These are phyloP conservation scores for Aphis craccivora DNA, from an alignment of 1,140 invertebrate species.

Conservation along the genomic window DNA sequence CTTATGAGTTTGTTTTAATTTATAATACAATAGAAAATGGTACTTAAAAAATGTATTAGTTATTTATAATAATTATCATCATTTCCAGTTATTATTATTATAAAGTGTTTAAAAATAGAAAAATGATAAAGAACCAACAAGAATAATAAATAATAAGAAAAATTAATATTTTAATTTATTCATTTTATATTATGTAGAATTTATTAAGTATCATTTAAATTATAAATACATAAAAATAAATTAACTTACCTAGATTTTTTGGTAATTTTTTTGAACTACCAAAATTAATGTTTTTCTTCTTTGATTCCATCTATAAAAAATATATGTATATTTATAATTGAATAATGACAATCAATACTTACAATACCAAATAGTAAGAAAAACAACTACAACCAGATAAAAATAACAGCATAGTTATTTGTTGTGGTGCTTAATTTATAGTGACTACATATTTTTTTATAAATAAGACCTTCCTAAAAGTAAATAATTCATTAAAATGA, in stretches of 20 bases:
- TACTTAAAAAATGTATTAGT: not conserved
- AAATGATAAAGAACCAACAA: not conserved
- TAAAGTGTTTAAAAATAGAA: not conserved
- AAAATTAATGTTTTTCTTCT: conserved; percentile 10
- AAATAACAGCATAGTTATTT: not conserved
- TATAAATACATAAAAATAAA: not conserved
- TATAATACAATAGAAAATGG: not conserved
- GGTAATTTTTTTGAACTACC: not conserved
- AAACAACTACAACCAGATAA: not conserved
- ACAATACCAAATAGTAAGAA: not conserved
- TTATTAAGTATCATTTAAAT: not conserved
- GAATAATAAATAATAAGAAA: not conserved
- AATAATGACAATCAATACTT: not conserved
- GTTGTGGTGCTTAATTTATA: not conserved
- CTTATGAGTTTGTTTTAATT: not conserved
- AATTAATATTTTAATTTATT: not conserved
- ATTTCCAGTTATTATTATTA: not conserved
- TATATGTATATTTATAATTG: not conserved
- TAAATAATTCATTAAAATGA: not conserved
- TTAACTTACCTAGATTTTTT: conserved; percentile 21
- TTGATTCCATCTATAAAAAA: conserved; percentile 19
- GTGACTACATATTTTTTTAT: not conserved
- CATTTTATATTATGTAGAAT: not conserved
- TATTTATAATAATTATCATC: too few relatives aligned
- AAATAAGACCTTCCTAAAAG: not conserved